A percentile compares a stretch with the other conserved stretches of the same genome.
Conservation (phyloP, 1,140 invertebrate species). For the Trachymyrmex cornetzi region DNA sequence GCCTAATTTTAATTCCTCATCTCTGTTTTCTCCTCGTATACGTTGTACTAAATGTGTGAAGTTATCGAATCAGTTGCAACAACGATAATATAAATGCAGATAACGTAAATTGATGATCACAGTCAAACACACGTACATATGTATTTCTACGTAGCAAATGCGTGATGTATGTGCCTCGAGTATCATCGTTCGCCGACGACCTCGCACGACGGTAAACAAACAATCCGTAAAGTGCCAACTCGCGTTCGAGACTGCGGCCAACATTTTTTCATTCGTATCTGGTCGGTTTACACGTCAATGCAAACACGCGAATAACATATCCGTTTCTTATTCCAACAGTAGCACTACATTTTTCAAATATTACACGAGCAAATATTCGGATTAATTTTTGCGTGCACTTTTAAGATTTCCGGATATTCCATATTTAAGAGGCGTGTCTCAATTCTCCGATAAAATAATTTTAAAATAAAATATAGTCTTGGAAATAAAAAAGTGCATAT, state of each 20-base stretch:
- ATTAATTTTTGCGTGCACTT: neutral
- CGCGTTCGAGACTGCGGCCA: neutral
- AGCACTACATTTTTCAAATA: constrained; percentile 10
- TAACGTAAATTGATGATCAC: constrained; percentile 18
- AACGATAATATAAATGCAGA: neutral
- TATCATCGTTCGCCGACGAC: constrained; percentile 19
- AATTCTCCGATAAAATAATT: neutral
- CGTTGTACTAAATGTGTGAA: neutral
- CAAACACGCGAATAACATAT: constrained; percentile 23
- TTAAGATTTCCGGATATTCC: neutral
- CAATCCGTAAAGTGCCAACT: constrained; percentile 12
- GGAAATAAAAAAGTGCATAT: neutral
- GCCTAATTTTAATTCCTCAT: neutral
- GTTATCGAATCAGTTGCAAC: neutral
- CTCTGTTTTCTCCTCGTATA: neutral
- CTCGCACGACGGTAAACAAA: constrained; percentile 46
- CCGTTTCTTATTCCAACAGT: neutral
- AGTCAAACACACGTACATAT: neutral
- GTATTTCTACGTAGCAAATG: constrained; percentile 27
- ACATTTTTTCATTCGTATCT: constrained; percentile 30
- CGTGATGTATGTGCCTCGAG: neutral
- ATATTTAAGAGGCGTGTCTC: neutral
- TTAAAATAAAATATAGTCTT: neutral
- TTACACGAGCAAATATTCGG: neutral
- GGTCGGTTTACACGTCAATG: constrained; percentile 44